These are phyloP conservation scores for Carcina quercana DNA, from an alignment of 2,888 invertebrate genomes.

Conservation along the genomic window DNA sequence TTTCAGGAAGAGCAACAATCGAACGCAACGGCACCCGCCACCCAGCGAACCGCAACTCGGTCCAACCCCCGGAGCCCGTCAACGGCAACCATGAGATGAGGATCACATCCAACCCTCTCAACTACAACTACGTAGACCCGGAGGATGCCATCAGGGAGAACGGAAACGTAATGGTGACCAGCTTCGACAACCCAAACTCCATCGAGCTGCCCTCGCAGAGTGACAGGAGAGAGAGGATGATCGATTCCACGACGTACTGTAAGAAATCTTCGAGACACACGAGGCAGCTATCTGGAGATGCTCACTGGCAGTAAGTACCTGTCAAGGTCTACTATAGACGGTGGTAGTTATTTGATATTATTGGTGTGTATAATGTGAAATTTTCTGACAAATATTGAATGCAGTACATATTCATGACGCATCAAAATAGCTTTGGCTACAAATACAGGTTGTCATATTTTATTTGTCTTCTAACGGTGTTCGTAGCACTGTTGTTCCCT, in stretches of 20 bases:
- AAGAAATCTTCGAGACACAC: constrained; percentile 71
- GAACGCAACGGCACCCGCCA: constrained; percentile 71
- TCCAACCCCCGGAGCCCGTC: constrained; percentile 42
- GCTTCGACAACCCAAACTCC: constrained; percentile 84
- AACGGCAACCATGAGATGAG: constrained; percentile 76
- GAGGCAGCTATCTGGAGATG: constrained; percentile 54
- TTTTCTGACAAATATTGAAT: too few species aligned
- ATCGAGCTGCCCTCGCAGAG: constrained; percentile 78
- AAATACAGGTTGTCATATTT: too few species aligned
- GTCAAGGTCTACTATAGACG: too few species aligned
- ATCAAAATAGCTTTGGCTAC: too few species aligned
- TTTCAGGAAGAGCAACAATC: constrained; percentile 74
- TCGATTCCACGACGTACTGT: constrained; percentile 83
- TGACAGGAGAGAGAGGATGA: constrained; percentile 47
- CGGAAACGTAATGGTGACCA: constrained; percentile 74
- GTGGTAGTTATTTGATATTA: too few species aligned
- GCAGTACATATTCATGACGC: too few species aligned
- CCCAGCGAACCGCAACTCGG: constrained; percentile 51
- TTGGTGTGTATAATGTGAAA: too few species aligned
- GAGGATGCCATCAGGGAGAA: constrained; percentile 74
- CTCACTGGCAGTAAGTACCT: constrained; percentile 68
- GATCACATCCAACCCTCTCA: constrained; percentile 86
- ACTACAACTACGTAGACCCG: constrained; percentile 79
- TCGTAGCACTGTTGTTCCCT: too few species aligned
- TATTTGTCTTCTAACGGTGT: too few species aligned